These are phyloP conservation scores for Bombyx huttoni DNA, from an alignment of 2,888 invertebrate species.

Conservation along the genomic window DNA sequence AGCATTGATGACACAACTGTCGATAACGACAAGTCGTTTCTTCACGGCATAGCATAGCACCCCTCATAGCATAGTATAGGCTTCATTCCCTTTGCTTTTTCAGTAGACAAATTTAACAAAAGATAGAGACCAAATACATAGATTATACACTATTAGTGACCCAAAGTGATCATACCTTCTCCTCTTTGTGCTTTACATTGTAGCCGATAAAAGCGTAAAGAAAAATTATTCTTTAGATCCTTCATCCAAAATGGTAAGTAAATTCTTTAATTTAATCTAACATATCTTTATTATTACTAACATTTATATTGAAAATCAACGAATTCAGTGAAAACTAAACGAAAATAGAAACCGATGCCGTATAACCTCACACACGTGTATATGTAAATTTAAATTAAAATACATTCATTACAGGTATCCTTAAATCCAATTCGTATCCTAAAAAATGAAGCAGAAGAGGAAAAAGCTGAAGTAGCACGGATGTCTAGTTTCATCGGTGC, in stretches of 20 bases:
- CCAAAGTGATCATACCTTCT: no score
- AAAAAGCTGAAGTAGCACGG: slow-evolving; percentile 96
- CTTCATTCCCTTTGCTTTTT: no score
- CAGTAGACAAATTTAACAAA: no score
- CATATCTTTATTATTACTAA: not conserved
- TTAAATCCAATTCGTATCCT: slow-evolving; percentile 95
- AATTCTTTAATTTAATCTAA: slow-evolving; percentile 6
- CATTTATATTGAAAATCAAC: not conserved
- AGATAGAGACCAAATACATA: no score
- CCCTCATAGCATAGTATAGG: no score
- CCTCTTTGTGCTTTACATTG: no score
- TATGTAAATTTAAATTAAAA: slow-evolving; percentile 8
- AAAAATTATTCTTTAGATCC: no score
- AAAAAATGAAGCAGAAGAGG: slow-evolving; percentile 97
- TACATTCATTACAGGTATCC: slow-evolving; percentile 74
- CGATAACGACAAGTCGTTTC: no score
- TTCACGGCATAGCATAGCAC: no score
- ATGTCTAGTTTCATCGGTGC: slow-evolving; percentile 98
- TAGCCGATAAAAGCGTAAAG: not conserved
- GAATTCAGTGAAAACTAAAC: not conserved
- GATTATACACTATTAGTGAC: no score
- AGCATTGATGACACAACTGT: no score
- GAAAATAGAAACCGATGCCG: slow-evolving; percentile 26
- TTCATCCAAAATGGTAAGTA: slow-evolving; percentile 21
- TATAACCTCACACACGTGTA: slow-evolving; percentile 29